A percentile compares a stretch with the other conserved stretches of the same genome.
These are phyloP conservation scores for Geothlypis trichas DNA, from an alignment of 2,113 vertebrate species.

Conservation along the genomic window DNA sequence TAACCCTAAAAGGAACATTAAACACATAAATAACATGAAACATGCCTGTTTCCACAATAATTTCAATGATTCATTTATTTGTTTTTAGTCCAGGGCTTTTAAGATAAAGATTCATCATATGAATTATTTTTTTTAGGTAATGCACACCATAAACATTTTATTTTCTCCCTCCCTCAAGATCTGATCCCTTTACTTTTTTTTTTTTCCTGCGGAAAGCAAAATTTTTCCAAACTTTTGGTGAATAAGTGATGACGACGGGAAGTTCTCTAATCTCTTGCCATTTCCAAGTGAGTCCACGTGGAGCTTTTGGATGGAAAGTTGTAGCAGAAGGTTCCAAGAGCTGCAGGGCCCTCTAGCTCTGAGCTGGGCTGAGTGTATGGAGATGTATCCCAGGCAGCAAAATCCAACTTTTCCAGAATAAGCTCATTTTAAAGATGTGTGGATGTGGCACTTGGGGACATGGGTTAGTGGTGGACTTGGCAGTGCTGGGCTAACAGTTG, in stretches of 20 bases:
- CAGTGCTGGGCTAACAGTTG: not conserved
- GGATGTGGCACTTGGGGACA: constrained; percentile 15
- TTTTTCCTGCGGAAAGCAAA: not conserved
- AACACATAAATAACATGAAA: constrained; percentile 40
- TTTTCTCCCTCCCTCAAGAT: not conserved
- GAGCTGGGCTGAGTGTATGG: not conserved
- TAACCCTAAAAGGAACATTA: constrained; percentile 37
- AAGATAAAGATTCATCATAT: constrained; percentile 51
- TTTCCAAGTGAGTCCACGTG: constrained; percentile 57
- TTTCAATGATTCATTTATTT: constrained; percentile 49
- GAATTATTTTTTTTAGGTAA: constrained; percentile 42
- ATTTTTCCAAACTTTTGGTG: constrained; percentile 29
- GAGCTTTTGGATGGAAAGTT: constrained; percentile 58
- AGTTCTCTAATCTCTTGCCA: constrained; percentile 66
- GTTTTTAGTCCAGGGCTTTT: constrained; percentile 28
- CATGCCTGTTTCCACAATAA: constrained; percentile 18
- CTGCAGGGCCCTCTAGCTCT: not conserved
- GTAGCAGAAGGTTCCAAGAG: constrained; percentile 35
- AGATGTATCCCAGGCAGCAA: constrained; percentile 63
- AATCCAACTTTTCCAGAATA: constrained; percentile 44
- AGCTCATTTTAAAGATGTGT: not conserved
- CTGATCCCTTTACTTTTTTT: not conserved
- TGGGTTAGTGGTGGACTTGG: not conserved
- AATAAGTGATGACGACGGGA: constrained; percentile 38
- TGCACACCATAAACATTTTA: constrained; percentile 2